phyloP scores from a whole-genome alignment of 2,888 invertebrate species.

The Carterocephalus palaemon region DNA sequence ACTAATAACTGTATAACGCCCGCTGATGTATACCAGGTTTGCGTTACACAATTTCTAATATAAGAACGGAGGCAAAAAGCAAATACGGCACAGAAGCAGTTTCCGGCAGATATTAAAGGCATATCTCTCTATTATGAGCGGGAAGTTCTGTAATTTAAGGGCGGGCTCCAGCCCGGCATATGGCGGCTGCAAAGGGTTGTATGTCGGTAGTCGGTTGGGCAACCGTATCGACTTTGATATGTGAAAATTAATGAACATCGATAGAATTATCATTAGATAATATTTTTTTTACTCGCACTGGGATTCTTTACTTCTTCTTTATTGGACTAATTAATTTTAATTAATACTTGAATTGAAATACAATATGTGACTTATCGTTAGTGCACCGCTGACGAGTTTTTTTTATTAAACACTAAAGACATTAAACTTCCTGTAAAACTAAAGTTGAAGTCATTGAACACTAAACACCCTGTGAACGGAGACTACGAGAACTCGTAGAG shows the following conservation, averaged over 20 bases:
- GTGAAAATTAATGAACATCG: no score
- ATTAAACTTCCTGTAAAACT: no score
- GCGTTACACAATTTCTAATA: constrained; percentile 59
- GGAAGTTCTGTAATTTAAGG: constrained; percentile 78
- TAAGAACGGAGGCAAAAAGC: constrained; percentile 72
- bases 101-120: constrained; percentile 78
- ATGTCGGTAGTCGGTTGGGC: constrained; percentile 15
- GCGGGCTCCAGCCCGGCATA: constrained; percentile 65
- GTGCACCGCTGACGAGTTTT: no score
- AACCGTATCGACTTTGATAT: constrained; percentile 36
- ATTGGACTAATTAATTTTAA: no score
- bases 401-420: no score
- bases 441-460: no score
- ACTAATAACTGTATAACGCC: constrained; percentile 18
- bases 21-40: constrained; percentile 19
- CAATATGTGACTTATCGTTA: no score
- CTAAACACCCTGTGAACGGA: no score
- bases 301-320: no score
- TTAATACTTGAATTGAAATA: no score
- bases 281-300: no score
- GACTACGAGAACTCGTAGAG: constrained; percentile 8
- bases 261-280: no score
- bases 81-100: constrained; percentile 66
- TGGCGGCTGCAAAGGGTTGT: constrained; percentile 65
- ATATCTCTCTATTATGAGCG: constrained; percentile 79